A percentile compares a stretch with the other conserved stretches of the same genome.
Evolutionary conservation across 2,113 vertebrate species (phyloP).

Genomic region (Varanus salvator): DNA sequence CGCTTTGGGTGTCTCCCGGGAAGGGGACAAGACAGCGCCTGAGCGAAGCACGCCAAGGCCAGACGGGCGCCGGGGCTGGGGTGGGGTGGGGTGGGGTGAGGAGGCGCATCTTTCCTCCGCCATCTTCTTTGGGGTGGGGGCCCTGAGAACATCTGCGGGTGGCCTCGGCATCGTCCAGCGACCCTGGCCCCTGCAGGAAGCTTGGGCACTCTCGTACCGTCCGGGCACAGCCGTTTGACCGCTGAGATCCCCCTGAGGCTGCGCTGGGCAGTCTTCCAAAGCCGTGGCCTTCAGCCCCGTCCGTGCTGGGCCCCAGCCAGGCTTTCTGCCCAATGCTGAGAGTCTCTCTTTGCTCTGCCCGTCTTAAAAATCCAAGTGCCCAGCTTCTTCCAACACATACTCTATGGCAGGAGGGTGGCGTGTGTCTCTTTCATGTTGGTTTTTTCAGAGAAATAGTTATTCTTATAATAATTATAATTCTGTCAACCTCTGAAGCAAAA

Average conservation of each 20-base stretch:
- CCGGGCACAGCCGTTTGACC: too few relatives aligned
- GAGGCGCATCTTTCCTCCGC: neutral
- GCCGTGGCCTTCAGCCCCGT: too few relatives aligned
- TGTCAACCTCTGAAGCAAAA: conserved; percentile 2
- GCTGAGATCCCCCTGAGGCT: neutral
- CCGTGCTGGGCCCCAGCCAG: neutral
- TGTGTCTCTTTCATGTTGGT: neutral
- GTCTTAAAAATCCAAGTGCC: neutral
- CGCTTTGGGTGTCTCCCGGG: neutral
- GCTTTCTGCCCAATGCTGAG: neutral
- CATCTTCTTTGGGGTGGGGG: neutral
- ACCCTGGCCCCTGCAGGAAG: neutral
- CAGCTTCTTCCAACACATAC: neutral
- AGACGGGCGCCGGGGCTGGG: neutral
- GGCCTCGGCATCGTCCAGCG: neutral
- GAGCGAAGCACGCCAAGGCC: neutral
- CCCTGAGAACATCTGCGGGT: neutral
- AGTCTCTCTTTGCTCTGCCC: neutral
- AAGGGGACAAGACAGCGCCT: too few relatives aligned
- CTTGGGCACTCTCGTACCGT: neutral
- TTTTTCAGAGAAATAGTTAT: neutral
- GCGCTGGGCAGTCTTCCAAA: neutral
- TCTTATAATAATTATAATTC: conserved; percentile 1
- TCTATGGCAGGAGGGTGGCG: neutral
- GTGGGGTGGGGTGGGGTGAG: neutral